These are phyloP conservation scores for Macrosoma leucophasiata DNA, from an alignment of 2,888 invertebrate species.

Conservation along the genomic window DNA sequence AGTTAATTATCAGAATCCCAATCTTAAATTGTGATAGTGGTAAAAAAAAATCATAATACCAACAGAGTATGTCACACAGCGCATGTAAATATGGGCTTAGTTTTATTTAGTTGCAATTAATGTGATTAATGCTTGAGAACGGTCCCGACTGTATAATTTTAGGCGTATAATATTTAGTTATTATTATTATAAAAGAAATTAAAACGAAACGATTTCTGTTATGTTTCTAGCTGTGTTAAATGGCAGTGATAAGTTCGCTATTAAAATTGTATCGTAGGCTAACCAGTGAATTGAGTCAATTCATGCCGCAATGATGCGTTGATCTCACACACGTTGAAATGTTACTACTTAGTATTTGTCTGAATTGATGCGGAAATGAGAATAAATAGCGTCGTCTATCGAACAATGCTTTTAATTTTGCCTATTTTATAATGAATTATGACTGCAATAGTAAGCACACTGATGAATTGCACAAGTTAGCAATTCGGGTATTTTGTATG, in stretches of 20 bases:
- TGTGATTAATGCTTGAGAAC: constrained; percentile 53
- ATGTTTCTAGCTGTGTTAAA: constrained; percentile 39
- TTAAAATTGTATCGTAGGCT: constrained; percentile 42
- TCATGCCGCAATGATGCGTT: constrained; percentile 53
- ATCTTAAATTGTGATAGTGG: no score
- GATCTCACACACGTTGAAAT: constrained; percentile 61
- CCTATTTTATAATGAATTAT: no score
- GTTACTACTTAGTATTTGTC: constrained; percentile 44
- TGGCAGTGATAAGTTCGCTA: constrained; percentile 38
- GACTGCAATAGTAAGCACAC: no score
- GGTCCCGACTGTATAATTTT: constrained; percentile 48
- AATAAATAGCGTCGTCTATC: constrained; percentile 43
- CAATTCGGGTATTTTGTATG: no score
- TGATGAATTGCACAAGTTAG: no score
- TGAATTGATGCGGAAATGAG: constrained; percentile 34
- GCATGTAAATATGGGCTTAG: no score
- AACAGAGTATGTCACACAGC: no score
- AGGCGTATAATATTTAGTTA: constrained; percentile 44
- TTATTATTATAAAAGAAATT: no score
- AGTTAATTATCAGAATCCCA: no score
- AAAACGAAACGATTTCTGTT: no score
- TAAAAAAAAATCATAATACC: no score
- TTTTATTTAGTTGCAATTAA: constrained; percentile 62
- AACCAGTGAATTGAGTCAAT: constrained; percentile 65
- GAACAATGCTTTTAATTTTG: constrained; percentile 38